Base-by-base conservation (phyloP, 2,888 invertebrate genomes). In the Rhagium mordax region DNA sequence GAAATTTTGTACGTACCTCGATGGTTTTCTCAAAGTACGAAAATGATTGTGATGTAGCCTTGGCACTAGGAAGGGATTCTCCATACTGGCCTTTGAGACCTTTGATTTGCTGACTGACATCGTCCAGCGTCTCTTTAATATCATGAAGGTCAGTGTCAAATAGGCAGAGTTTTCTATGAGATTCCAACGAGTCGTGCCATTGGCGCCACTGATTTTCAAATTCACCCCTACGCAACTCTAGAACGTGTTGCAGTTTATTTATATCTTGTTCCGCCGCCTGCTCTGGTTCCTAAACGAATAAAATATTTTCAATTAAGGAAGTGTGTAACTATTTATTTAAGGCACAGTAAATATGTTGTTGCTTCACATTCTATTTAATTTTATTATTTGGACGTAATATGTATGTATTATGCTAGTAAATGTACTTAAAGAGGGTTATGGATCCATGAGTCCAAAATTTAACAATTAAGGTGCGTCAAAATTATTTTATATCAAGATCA, bases 11-110 rank as follows among this genome's bases (percentile, higher is more conserved):
- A 87, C 88, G 88, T 88, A 95, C 94, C 89, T 93, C 91, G 78
- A 95, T 92, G 66, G 94, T 94, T 86, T 92, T 92, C 88, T 95
- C 94, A 85, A 95, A 94, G 82, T 93, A 92, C 75, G 90, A 90
- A 85, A 95, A 95, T 33, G 94, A 92, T 78, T 91, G 88, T 5
- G 93, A 92, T 55, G 93, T 93, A 66, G 93, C 91, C 85, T 92
- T 92, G 6, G 94, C 94, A 47, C 93, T 91, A 6, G 91, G 89
- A 78, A 94, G 88, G 78, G 94, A 94, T 84, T 94, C 94, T 29
- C 94, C 93, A 86, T 91, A 93, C 87, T 93, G 92, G 69, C 91
- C 92, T 81, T 91, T 90, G 78, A 93, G 90, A 71, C 90, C 90
- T 75, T 89, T 87, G 80, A 94, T 87, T 84, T 94, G 93, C 64